Conservation (phyloP, 2,888 invertebrate genomes). For the Monoplex corrugatus region DNA sequence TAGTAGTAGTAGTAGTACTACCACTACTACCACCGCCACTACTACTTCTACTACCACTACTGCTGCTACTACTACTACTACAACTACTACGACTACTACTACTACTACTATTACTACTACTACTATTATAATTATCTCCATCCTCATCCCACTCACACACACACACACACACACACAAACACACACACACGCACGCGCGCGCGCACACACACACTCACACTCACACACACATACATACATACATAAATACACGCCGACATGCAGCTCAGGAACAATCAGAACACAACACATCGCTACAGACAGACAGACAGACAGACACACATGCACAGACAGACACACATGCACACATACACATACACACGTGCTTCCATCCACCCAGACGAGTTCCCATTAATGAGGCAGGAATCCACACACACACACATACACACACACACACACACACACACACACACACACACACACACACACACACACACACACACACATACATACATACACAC, state of each 20-base stretch:
- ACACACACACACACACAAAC: no score
- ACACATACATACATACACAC: conserved; percentile 11
- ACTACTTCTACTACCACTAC: conserved; percentile 5
- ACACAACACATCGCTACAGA: neutral
- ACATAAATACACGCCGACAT: neutral
- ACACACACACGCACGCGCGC: no score
- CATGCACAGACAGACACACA: neutral
- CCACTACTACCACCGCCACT: neutral
- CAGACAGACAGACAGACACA: neutral
- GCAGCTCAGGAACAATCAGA: no score
- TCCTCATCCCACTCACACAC: neutral
- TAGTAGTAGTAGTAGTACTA: neutral
- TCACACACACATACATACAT: conserved; percentile 3
- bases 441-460: conserved; percentile 35
- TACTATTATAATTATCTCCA: neutral
- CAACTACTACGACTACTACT: neutral
- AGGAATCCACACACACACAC: neutral
- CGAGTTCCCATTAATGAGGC: no score
- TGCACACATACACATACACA: neutral
- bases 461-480: conserved; percentile 27
- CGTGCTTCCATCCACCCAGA: no score
- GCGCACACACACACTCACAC: neutral
- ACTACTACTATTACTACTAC: conserved; percentile 14
- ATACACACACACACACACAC: conserved; percentile 32
- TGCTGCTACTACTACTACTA: conserved; percentile 4